A percentile compares a stretch with the other conserved stretches of the same genome.
phyloP scores from a whole-genome alignment of 2,888 invertebrate species.

The Pristionchus exspectatus region DNA sequence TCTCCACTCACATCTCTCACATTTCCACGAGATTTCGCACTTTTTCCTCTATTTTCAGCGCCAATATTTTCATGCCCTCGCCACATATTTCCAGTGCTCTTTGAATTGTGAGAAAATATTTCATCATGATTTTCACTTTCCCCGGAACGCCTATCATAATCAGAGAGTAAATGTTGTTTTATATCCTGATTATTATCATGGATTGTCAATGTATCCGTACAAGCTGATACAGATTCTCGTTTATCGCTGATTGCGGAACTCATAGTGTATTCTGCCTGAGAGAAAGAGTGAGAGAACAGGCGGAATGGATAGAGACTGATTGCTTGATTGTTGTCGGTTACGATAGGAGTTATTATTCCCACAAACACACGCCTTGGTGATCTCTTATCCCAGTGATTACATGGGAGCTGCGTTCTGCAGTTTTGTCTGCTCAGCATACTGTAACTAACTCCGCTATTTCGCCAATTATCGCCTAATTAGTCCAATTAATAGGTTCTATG shows the following conservation, averaged over 20 bases:
- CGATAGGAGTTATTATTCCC: background rate
- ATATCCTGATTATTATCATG: background rate
- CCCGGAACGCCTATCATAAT: background rate
- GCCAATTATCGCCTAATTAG: background rate
- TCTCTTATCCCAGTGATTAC: background rate
- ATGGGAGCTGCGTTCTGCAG: background rate
- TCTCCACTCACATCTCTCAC: background rate
- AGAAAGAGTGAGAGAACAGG: background rate
- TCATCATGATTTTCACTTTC: background rate
- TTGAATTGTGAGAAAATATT: background rate
- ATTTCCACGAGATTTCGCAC: slow-evolving; percentile 4
- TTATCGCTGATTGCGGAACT: background rate
- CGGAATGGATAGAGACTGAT: background rate
- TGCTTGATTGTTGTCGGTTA: slow-evolving; percentile 3
- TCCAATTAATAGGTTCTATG: background rate
- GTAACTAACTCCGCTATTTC: background rate
- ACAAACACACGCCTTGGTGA: background rate
- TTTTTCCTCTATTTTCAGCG: background rate
- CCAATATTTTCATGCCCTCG: background rate
- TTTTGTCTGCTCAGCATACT: slow-evolving; percentile 5
- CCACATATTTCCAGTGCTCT: background rate
- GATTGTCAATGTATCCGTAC: background rate
- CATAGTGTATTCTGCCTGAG: background rate
- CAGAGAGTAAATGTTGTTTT: background rate
- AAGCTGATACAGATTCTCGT: background rate